Conservation (phyloP, 1,140 invertebrate genomes). For the Leptoteleia sp. region DNA sequence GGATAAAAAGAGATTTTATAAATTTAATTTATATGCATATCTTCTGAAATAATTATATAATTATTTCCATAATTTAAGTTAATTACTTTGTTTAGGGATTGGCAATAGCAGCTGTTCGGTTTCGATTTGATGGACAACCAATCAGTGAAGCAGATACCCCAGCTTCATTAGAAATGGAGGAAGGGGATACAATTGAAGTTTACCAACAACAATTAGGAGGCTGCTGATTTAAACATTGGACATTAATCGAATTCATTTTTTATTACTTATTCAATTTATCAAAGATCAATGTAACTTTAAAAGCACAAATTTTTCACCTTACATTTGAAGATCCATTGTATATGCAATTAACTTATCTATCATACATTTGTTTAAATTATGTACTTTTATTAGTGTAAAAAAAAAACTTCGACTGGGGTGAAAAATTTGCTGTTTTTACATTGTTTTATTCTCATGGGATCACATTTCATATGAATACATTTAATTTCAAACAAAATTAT, state of each 20-base stretch:
- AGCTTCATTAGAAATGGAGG: slow-evolving; percentile 94
- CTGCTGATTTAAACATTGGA: slow-evolving; percentile 33
- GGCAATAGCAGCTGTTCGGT: slow-evolving; percentile 93
- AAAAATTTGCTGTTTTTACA: slow-evolving; percentile 35
- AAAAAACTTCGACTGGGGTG: slow-evolving; percentile 38
- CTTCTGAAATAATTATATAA: too few species aligned
- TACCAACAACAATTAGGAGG: slow-evolving; percentile 92
- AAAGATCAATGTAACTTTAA: slow-evolving; percentile 21
- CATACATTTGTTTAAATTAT: slow-evolving; percentile 6
- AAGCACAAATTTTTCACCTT: slow-evolving; percentile 39
- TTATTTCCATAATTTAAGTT: too few species aligned
- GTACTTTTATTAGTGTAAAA: slow-evolving; percentile 9
- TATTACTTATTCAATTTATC: slow-evolving; percentile 19
- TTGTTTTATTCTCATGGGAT: slow-evolving; percentile 10
- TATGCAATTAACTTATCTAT: slow-evolving; percentile 9
- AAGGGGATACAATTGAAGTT: slow-evolving; percentile 97
- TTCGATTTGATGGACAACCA: slow-evolving; percentile 96
- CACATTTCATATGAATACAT: not conserved
- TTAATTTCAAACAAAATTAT: slow-evolving; percentile 36
- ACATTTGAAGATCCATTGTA: slow-evolving; percentile 25
- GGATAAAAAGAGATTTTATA: too few species aligned
- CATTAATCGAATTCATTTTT: slow-evolving; percentile 32
- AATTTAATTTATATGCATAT: too few species aligned
- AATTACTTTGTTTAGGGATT: too few species aligned
- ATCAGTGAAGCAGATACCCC: slow-evolving; percentile 97